Percentiles rank a stretch among this genome's conserved stretches.
Evolutionary conservation across 92 coral and sea anemone species (phyloP).

Genomic region (Phymanthus crucifer): DNA sequence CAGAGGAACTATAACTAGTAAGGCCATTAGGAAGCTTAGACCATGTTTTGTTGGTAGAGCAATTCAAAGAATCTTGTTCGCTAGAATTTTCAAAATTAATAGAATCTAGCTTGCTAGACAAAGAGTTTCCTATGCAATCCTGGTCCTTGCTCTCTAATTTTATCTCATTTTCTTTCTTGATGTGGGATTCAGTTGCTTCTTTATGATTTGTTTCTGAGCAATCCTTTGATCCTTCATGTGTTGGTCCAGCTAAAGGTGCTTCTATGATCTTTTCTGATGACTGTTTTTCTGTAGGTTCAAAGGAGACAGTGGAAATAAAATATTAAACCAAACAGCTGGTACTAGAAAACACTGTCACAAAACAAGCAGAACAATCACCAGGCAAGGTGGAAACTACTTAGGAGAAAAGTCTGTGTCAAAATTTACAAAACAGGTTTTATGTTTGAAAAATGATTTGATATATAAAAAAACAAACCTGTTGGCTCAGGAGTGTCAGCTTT

Average conservation of each 20-base stretch:
- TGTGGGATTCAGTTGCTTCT: neutral
- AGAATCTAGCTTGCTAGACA: constrained; percentile 8
- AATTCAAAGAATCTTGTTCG: constrained; percentile 4
- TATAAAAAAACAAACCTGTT: constrained; percentile 27
- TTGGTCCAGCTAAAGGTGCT: neutral
- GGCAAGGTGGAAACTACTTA: neutral
- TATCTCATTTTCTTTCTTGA: constrained; percentile 10
- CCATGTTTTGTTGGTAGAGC: constrained; percentile 21
- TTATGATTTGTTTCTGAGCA: neutral
- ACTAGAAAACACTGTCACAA: neutral
- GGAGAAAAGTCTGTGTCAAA: neutral
- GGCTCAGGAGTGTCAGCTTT: constrained; percentile 86
- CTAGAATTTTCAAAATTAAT: constrained; percentile 11
- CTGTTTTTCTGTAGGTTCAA: neutral
- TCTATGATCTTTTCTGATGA: constrained; percentile 6
- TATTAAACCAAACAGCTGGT: constrained; percentile 7
- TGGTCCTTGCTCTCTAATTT: constrained; percentile 21
- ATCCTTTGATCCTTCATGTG: constrained; percentile 8
- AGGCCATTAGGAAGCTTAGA: constrained; percentile 55
- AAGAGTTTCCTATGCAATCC: constrained; percentile 10
- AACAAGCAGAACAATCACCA: neutral
- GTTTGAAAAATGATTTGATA: neutral
- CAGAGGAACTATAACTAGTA: constrained; percentile 47
- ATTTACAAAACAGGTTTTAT: neutral
- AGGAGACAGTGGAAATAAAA: neutral